Percentiles rank a stretch among this genome's conserved stretches.
Evolutionary conservation across 1,140 invertebrate genomes (phyloP).

Genomic region (Cepaea nemoralis): DNA sequence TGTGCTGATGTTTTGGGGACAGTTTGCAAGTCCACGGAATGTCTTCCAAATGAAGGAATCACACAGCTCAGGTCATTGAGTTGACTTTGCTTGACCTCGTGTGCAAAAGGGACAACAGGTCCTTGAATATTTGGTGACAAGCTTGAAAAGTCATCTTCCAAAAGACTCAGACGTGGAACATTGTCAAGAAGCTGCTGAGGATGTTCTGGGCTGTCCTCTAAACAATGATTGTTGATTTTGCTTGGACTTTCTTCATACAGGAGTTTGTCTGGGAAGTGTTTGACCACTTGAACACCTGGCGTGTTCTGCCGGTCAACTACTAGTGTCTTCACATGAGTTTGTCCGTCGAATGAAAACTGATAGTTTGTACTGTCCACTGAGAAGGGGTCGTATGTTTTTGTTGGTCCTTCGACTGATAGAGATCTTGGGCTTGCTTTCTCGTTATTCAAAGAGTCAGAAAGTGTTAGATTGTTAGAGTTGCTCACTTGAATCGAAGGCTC

Average conservation of each 20-base stretch:
- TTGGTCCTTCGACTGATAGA: background rate
- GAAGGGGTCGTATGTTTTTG: background rate
- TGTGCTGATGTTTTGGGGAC: background rate
- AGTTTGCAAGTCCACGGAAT: background rate
- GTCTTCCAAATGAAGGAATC: background rate
- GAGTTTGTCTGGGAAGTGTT: background rate
- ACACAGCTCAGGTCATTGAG: background rate
- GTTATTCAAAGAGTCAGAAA: background rate
- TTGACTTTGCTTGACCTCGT: background rate
- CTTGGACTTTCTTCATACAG: background rate
- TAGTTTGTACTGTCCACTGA: background rate
- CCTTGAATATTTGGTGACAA: background rate
- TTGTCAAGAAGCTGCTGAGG: background rate
- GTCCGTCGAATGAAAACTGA: background rate
- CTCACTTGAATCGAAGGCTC: background rate
- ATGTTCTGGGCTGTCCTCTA: background rate
- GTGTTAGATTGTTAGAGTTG: background rate
- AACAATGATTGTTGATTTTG: background rate
- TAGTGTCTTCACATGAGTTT: background rate
- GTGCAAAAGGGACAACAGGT: background rate
- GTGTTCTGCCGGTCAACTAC: background rate
- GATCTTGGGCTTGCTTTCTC: background rate
- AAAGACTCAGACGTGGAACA: background rate
- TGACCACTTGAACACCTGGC: background rate
- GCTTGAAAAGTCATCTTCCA: background rate